Evolutionary conservation across 2,113 vertebrate species (phyloP).

Genomic region (Scortum barcoo): DNA sequence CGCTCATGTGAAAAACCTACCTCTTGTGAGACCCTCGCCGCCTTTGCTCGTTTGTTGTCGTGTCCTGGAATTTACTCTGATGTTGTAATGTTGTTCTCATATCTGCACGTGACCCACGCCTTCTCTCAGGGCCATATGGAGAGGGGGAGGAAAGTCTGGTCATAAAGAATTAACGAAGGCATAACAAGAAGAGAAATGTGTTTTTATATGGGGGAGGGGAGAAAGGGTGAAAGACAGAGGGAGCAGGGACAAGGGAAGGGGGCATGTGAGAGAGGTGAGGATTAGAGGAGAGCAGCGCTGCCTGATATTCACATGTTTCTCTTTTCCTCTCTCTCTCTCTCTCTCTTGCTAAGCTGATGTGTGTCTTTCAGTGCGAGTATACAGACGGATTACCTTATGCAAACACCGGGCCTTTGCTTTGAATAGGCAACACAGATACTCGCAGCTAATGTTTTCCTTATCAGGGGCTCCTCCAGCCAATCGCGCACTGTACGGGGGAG

Average conservation of each 20-base stretch:
- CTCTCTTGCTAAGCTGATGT: no score
- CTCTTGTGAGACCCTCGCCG: slow-evolving; percentile 8
- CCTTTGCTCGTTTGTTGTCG: slow-evolving; percentile 9
- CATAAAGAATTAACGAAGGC: slow-evolving; percentile 61
- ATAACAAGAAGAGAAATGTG: slow-evolving; percentile 40
- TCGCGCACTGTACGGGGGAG: slow-evolving; percentile 54
- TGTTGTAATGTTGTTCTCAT: slow-evolving; percentile 54
- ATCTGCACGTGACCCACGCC: slow-evolving; percentile 36
- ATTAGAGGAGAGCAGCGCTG: slow-evolving; percentile 38
- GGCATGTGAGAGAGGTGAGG: slow-evolving; percentile 56
- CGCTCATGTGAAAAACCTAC: slow-evolving; percentile 46
- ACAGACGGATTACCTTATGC: slow-evolving; percentile 69
- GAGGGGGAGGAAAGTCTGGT: slow-evolving; percentile 13
- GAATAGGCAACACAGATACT: slow-evolving; percentile 72
- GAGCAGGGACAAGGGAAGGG: slow-evolving; percentile 3
- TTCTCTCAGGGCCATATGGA: slow-evolving; percentile 24
- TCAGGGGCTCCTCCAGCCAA: slow-evolving; percentile 67
- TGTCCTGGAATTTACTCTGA: slow-evolving; percentile 37
- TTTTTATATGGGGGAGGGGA: slow-evolving; percentile 49
- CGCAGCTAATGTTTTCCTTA: slow-evolving; percentile 77
- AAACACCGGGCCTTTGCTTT: slow-evolving; percentile 74
- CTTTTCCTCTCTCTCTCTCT: slow-evolving; percentile 40
- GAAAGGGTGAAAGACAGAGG: slow-evolving; percentile 7
- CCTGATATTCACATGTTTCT: slow-evolving; percentile 53
- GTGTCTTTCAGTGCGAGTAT: slow-evolving; percentile 63